Evolutionary conservation across 1,140 invertebrate species (phyloP).

Genomic region (Bombus terrestris): DNA sequence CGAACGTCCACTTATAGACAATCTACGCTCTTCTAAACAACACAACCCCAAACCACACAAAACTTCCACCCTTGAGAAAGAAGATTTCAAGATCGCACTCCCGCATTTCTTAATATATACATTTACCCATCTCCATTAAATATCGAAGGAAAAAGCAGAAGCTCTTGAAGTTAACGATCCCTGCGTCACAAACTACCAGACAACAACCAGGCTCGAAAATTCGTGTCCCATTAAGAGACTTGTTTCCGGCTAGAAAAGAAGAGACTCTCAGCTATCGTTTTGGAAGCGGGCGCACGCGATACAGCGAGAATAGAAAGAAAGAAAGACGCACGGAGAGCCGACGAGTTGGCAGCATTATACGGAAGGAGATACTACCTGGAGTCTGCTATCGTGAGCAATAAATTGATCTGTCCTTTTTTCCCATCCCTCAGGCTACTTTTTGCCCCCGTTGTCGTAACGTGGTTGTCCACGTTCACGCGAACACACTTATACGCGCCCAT

Average conservation of each 20-base stretch:
- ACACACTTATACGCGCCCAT: not conserved
- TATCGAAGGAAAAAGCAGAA: not conserved
- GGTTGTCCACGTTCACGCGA: not conserved
- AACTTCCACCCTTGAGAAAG: not conserved
- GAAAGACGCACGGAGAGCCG: conserved; percentile 8
- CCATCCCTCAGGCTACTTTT: conserved; percentile 65
- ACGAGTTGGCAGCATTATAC: conserved; percentile 58
- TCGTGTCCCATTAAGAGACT: too few relatives aligned
- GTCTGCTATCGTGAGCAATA: conserved; percentile 68
- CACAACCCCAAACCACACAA: too few relatives aligned
- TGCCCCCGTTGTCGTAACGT: conserved; percentile 56
- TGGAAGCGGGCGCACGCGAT: too few relatives aligned
- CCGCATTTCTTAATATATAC: not conserved
- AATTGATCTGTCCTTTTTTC: conserved; percentile 65
- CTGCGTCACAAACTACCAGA: too few relatives aligned
- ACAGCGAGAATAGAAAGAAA: not conserved
- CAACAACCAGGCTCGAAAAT: not conserved
- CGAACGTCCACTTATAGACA: too few relatives aligned
- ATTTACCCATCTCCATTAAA: not conserved
- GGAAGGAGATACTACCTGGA: conserved; percentile 66
- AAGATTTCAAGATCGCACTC: not conserved
- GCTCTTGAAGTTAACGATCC: not conserved
- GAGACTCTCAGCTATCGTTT: not conserved
- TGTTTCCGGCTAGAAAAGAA: not conserved
- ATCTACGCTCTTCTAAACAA: too few relatives aligned